These are phyloP conservation scores for Hypotaenidia okinawae DNA, from an alignment of 2,797 vertebrate genomes.

Conservation along the genomic window DNA sequence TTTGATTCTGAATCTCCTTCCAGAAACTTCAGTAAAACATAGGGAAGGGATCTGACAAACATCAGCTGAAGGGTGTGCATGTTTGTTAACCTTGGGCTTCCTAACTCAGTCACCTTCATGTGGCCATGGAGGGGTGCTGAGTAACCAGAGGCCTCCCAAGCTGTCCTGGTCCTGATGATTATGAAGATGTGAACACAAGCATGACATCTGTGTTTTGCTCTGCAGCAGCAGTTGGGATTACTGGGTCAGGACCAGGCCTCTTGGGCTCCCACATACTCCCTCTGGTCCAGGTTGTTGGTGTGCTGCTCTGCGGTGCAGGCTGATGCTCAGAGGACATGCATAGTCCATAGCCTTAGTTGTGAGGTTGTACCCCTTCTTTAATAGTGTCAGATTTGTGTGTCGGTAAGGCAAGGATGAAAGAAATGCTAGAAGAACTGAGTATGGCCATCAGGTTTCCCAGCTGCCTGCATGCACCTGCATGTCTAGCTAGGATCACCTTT, in stretches of 20 bases:
- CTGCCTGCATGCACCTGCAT: neutral
- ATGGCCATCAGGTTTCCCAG: neutral
- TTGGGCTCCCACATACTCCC: neutral
- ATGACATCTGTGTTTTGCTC: neutral
- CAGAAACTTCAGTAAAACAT: neutral
- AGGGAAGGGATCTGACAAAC: neutral
- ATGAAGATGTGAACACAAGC: neutral
- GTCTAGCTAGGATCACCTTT: neutral
- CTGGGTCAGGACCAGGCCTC: neutral
- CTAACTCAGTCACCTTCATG: neutral
- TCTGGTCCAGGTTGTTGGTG: neutral
- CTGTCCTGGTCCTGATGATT: accelerated
- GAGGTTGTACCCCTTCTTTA: neutral
- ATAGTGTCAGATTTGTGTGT: neutral
- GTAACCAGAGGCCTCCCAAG: neutral
- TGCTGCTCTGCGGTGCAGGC: accelerated
- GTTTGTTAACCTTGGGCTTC: neutral
- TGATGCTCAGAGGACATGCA: neutral
- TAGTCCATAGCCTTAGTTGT: accelerated
- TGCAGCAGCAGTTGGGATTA: accelerated
- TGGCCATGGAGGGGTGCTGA: neutral
- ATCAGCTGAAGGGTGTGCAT: neutral
- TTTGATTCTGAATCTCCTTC: neutral
- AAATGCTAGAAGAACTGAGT: neutral
- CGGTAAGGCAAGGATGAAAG: neutral